phyloP scores from a whole-genome alignment of 2,797 vertebrate species.

The Sebastes aleutianus region DNA sequence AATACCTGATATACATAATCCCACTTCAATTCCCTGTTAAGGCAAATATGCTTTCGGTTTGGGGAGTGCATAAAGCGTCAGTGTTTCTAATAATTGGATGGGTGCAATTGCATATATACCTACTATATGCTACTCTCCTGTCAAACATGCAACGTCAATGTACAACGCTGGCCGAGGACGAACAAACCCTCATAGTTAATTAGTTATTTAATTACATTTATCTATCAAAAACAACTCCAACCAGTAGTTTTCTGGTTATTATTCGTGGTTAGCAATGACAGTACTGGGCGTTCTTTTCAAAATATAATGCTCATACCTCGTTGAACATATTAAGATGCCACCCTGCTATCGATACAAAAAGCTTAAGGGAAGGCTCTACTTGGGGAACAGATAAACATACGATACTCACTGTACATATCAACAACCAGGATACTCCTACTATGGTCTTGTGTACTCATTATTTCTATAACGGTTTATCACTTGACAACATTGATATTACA shows the following conservation, averaged over 20 bases:
- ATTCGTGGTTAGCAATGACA: conserved; percentile 9
- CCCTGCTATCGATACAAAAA: conserved; percentile 59
- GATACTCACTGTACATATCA: conserved; percentile 76
- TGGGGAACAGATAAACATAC: conserved; percentile 62
- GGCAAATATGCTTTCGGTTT: conserved; percentile 78
- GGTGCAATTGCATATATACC: conserved; percentile 68
- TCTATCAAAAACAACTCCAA: conserved; percentile 42
- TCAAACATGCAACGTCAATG: conserved; percentile 59
- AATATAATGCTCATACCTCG: conserved; percentile 51
- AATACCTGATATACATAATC: conserved; percentile 80
- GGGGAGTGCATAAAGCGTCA: conserved; percentile 79
- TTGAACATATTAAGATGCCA: conserved; percentile 41
- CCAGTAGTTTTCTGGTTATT: conserved; percentile 43
- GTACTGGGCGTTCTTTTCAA: conserved; percentile 34
- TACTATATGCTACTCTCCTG: conserved; percentile 68
- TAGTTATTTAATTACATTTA: conserved; percentile 34
- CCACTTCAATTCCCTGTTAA: conserved; percentile 73
- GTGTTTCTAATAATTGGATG: conserved; percentile 57
- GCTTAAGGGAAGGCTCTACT: conserved; percentile 59
- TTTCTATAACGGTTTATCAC: conserved; percentile 68
- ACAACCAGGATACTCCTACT: conserved; percentile 67
- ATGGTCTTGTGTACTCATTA: conserved; percentile 59
- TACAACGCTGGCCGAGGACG: conserved; percentile 33
- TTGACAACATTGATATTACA: conserved; percentile 77
- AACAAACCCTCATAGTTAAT: conserved; percentile 28